A percentile compares a stretch with the other conserved stretches of the same genome.
phyloP scores from a whole-genome alignment of 1,140 invertebrate species.

The Rhynchophorus ferrugineus region DNA sequence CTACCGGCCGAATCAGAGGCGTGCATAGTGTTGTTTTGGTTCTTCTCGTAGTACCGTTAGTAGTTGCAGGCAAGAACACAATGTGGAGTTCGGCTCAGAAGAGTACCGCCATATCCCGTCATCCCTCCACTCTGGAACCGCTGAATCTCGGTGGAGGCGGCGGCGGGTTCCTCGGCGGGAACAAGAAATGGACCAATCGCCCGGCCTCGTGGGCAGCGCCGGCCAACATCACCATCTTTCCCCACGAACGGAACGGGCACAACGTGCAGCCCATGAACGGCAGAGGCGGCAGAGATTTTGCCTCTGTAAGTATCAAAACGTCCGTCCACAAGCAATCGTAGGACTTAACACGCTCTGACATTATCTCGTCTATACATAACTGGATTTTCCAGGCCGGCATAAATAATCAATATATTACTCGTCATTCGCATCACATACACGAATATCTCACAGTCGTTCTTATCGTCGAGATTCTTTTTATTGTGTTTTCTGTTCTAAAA shows the following conservation, averaged over 20 bases:
- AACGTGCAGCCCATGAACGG: constrained; percentile 5
- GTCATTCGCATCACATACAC: too few species aligned
- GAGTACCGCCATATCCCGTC: constrained; percentile 13
- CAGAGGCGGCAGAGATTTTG: constrained; percentile 15
- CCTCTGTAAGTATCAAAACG: constrained; percentile 27
- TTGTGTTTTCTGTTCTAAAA: too few species aligned
- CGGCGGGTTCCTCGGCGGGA: constrained; percentile 30
- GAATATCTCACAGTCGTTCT: too few species aligned
- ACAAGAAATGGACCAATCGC: constrained; percentile 30
- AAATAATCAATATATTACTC: too few species aligned
- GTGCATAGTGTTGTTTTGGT: background rate
- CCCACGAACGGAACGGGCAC: constrained; percentile 16
- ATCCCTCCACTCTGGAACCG: constrained; percentile 23
- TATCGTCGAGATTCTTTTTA: too few species aligned
- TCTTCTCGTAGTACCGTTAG: background rate
- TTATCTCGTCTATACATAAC: too few species aligned
- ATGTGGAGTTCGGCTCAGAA: constrained; percentile 14
- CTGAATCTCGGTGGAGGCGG: constrained; percentile 2
- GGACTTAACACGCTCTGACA: too few species aligned
- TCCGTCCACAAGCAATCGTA: too few species aligned
- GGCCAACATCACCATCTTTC: constrained; percentile 26
- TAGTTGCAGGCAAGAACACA: constrained; percentile 11
- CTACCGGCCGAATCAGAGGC: constrained; percentile 4
- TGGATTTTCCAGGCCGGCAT: too few species aligned
- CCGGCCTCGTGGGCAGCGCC: constrained; percentile 33